phyloP scores from a whole-genome alignment of 2,888 invertebrate genomes.

The Macrophya alboannulata region DNA sequence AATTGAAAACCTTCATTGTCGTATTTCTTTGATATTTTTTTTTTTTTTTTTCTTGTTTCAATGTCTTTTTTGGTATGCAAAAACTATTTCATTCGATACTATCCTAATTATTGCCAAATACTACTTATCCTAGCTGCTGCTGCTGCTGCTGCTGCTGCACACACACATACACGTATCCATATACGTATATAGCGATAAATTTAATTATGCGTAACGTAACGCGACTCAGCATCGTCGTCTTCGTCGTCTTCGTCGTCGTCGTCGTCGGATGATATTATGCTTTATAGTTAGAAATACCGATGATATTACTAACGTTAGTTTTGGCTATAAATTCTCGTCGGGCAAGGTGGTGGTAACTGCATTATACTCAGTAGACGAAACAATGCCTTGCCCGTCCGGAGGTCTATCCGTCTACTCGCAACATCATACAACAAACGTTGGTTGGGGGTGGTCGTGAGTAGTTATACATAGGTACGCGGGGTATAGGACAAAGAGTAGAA shows the following conservation, averaged over 20 bases:
- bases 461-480: neutral
- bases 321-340: conserved; percentile 24
- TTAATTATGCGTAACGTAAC: neutral
- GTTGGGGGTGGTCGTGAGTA: neutral
- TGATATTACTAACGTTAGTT: conserved; percentile 33
- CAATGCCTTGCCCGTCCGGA: neutral
- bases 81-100: neutral
- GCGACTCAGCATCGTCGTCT: neutral
- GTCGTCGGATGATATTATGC: neutral
- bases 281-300: conserved; percentile 36
- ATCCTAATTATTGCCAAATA: neutral
- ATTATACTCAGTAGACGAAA: conserved; percentile 29
- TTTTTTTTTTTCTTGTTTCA: neutral
- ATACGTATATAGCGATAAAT: neutral
- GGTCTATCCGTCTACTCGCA: neutral
- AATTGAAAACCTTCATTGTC: neutral
- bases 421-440: neutral
- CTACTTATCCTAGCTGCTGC: neutral
- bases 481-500: neutral
- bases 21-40: neutral
- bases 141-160: neutral
- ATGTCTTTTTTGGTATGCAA: neutral
- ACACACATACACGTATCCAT: neutral
- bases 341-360: conserved; percentile 14
- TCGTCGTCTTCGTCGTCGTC: neutral